phyloP scores from a whole-genome alignment of 2,888 invertebrate species.

The Napeogenes inachia region DNA sequence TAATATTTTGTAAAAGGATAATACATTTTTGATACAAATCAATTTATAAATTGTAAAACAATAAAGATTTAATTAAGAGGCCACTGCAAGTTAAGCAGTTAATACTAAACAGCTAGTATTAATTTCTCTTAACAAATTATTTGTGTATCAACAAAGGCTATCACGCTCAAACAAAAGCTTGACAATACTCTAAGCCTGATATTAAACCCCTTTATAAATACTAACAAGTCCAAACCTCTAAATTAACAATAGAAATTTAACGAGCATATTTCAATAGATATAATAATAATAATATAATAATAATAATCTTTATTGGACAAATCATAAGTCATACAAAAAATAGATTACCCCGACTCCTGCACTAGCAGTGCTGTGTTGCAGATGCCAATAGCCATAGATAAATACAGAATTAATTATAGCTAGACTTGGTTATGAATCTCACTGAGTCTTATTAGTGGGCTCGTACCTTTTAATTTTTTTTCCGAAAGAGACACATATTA shows the following conservation, averaged over 20 bases:
- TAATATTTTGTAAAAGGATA: too few relatives aligned
- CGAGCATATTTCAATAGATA: conserved; percentile 32
- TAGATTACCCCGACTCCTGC: too few relatives aligned
- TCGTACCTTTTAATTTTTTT: not conserved
- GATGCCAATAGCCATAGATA: too few relatives aligned
- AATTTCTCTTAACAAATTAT: conserved; percentile 20
- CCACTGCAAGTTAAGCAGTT: not conserved
- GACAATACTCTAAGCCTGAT: conserved; percentile 15
- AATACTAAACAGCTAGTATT: conserved; percentile 16
- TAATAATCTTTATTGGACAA: too few relatives aligned
- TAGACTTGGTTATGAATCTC: conserved; percentile 18
- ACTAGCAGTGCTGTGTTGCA: too few relatives aligned
- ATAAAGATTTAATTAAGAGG: too few relatives aligned
- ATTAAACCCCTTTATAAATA: conserved; percentile 31
- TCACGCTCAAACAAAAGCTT: conserved; percentile 30
- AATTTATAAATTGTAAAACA: too few relatives aligned
- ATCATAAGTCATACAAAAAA: too few relatives aligned
- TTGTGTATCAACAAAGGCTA: conserved; percentile 27
- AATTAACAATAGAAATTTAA: conserved; percentile 33
- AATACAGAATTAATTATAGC: conserved; percentile 31
- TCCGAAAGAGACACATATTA: too few relatives aligned
- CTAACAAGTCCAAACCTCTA: conserved; percentile 29
- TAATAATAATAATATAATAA: too few relatives aligned
- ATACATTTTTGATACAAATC: too few relatives aligned
- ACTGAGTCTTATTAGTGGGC: not conserved